Conservation (phyloP, 2,797 vertebrate species). For the Danio aesculapii region DNA sequence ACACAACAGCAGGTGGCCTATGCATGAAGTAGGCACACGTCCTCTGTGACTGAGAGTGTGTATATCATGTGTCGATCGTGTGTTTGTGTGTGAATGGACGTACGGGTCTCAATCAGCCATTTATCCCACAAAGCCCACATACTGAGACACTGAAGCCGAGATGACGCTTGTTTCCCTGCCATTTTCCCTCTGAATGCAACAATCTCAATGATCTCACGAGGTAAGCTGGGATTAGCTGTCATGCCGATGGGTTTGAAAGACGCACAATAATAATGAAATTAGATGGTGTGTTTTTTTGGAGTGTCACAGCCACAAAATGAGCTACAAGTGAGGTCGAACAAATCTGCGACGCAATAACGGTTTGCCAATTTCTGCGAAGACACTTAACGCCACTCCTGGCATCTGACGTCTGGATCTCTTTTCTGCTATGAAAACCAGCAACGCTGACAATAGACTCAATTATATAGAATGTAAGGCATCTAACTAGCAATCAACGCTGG, state of each 20-base stretch:
- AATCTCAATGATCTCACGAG: slow-evolving; percentile 55
- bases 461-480: not conserved
- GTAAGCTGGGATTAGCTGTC: slow-evolving; percentile 59
- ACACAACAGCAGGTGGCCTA: slow-evolving; percentile 23
- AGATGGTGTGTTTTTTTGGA: slow-evolving; percentile 45
- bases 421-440: slow-evolving; percentile 12
- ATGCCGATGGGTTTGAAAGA: slow-evolving; percentile 57
- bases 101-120: slow-evolving; percentile 17
- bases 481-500: slow-evolving; percentile 14
- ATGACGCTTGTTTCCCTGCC: slow-evolving; percentile 6
- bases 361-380: slow-evolving; percentile 26
- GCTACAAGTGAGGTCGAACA: slow-evolving; percentile 33
- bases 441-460: not conserved
- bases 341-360: slow-evolving; percentile 27
- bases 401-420: not conserved
- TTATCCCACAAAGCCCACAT: slow-evolving; percentile 26
- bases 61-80: not conserved
- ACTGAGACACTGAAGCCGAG: not conserved
- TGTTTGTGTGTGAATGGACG: not conserved
- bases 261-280: slow-evolving; percentile 53
- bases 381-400: slow-evolving; percentile 16
- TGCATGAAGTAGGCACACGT: not conserved
- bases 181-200: slow-evolving; percentile 50
- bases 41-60: not conserved
- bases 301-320: slow-evolving; percentile 37